A percentile compares a stretch with the other conserved stretches of the same genome.
Conservation (phyloP, 2,888 invertebrate genomes). For the Scaeva pyrastri region DNA sequence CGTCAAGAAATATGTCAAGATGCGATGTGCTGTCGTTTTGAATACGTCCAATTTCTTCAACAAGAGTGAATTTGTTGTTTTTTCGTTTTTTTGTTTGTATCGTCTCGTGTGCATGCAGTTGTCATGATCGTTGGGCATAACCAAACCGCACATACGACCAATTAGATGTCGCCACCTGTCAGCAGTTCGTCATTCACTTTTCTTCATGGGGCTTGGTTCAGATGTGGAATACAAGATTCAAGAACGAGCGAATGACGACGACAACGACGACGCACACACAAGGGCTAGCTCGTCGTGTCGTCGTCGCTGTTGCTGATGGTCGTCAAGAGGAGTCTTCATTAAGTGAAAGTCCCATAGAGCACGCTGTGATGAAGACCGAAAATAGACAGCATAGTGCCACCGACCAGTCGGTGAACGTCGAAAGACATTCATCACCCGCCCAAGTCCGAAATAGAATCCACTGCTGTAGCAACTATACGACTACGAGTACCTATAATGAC, state of each 20-base stretch:
- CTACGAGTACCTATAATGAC: background rate
- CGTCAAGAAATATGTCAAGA: conserved; percentile 51
- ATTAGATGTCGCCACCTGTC: conserved; percentile 84
- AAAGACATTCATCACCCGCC: conserved; percentile 74
- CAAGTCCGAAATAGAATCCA: conserved; percentile 65
- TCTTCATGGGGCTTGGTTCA: background rate
- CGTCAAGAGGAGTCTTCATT: conserved; percentile 63
- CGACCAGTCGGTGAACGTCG: conserved; percentile 67
- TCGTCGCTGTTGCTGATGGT: too few species aligned
- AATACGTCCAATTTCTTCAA: conserved; percentile 58
- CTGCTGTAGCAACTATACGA: background rate
- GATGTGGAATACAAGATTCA: conserved; percentile 9
- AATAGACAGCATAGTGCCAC: conserved; percentile 42
- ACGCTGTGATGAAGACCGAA: conserved; percentile 18
- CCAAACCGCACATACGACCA: conserved; percentile 79
- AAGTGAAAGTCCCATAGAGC: conserved; percentile 26
- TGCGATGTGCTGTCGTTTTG: conserved; percentile 46
- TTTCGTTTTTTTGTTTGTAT: background rate
- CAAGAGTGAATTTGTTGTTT: conserved; percentile 29
- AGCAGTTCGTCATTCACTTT: conserved; percentile 83
- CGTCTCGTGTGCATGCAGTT: conserved; percentile 17
- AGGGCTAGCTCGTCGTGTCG: conserved; percentile 6
- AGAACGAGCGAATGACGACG: background rate
- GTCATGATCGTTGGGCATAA: conserved; percentile 39
- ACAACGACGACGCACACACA: background rate